phyloP scores from a whole-genome alignment of 2,797 vertebrate species.

The Brachyalestes nurse region DNA sequence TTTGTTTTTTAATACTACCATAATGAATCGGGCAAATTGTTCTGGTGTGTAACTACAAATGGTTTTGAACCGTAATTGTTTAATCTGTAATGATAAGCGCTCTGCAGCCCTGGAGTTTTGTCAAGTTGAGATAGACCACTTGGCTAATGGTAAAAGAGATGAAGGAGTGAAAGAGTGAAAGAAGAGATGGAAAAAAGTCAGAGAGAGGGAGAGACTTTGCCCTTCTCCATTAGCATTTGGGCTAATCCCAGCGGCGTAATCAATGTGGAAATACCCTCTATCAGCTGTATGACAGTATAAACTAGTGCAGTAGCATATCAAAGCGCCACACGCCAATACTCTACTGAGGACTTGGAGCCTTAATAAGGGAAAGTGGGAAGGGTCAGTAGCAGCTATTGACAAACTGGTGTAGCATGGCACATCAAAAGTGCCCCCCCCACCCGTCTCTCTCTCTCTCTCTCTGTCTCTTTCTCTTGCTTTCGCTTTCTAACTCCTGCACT shows the following conservation, averaged over 20 bases:
- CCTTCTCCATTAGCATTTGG: slow-evolving; percentile 70
- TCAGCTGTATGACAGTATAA: slow-evolving; percentile 78
- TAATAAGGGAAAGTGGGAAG: slow-evolving; percentile 81
- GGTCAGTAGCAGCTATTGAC: slow-evolving; percentile 73
- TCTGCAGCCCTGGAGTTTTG: neutral
- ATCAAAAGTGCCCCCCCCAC: slow-evolving; percentile 32
- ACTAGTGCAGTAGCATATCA: slow-evolving; percentile 70
- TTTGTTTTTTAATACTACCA: neutral
- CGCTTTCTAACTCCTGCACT: slow-evolving; percentile 15
- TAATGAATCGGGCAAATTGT: neutral
- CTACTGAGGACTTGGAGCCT: slow-evolving; percentile 68
- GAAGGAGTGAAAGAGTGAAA: slow-evolving; percentile 19
- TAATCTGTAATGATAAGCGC: neutral
- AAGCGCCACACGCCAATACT: slow-evolving; percentile 68
- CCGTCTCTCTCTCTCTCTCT: neutral
- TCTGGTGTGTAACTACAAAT: neutral
- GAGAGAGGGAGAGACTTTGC: slow-evolving; percentile 29
- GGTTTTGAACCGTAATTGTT: neutral
- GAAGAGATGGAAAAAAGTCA: slow-evolving; percentile 13
- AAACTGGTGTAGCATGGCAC: slow-evolving; percentile 22
- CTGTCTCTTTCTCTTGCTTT: slow-evolving; percentile 39
- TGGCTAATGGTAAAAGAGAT: slow-evolving; percentile 22
- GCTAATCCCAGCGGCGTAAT: slow-evolving; percentile 80
- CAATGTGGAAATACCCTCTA: slow-evolving; percentile 75
- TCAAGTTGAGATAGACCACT: neutral